Base-by-base conservation (phyloP, 2,113 vertebrate species). In the Lophochroa leadbeateri region DNA sequence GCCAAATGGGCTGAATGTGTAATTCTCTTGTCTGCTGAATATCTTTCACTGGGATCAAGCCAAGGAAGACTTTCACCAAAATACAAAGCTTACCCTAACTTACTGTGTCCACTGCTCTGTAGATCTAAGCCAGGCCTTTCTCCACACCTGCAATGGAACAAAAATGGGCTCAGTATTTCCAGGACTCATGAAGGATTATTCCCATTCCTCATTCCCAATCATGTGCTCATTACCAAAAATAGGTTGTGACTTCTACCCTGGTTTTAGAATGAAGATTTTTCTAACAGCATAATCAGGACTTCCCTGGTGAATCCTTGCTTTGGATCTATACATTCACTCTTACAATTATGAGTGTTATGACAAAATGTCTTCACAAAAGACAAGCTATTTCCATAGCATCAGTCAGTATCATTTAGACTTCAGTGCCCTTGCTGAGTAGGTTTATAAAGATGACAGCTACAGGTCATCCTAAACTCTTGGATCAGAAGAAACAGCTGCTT, bases 381-480 rank as follows among this genome's bases (percentile, higher is more conserved):
- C 76, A 75, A 82, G 33, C 23, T 86, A 78, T 74, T 96, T 90
- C 61, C 86, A 88, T 58, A 67, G 29, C 35, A 77, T 71, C 63
- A 82, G n/a, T 90, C 83, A 92, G 35, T 84, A 92, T 71, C 37
- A 37, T 71, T 94, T 78, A 94, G 83, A 94, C 3, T 78, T 23
- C 29, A 65, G n/a, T 88, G 76, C 37, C 53, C 82, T 95, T 92
- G 92, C 64, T 88, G 92, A 92, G 37, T 78, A 81, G 19, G 46
- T 92, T 95, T 94, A 80, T 90, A 83, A 91, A 93, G 90, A 86
- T 58, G 76, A 86, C 68, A 88, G 44, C 53, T 75, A 61, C 88
- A 84, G 63, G 74, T 87, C 68, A 67, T 67, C n/a, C 50, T 65
- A 57, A 86, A 75, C 49, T 58, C 84, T 85, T 89, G 75, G 52